Evolutionary conservation across 1,140 invertebrate genomes (phyloP), one percentile per base, ranked within the genome.

Genomic region (Diachasma alloeum): DNA sequence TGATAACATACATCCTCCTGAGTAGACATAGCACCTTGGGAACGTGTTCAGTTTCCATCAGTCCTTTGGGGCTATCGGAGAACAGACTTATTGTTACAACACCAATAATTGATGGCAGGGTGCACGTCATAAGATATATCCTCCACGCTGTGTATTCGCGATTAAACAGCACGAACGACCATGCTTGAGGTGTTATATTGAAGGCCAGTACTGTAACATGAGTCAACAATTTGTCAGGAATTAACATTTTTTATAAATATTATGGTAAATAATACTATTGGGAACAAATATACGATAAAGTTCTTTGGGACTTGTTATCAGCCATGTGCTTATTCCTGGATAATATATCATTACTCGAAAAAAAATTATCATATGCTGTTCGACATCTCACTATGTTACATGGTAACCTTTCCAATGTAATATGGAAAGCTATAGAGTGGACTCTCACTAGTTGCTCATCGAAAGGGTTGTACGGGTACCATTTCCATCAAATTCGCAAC

Each of bases 11-110:
- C 69, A 91, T 90, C 8, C 80, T 83, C 4, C 81, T 80, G 4
- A 91, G 83, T 3, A 91, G 77, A 42, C 80, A 77, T 13, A 91
- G 76, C 0, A 91, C 88, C 36, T 88, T 85, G 8, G 87, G 77
- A 4, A 81, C 76, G 77, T 83, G 84, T 81, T 91, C 90, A 80
- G 79, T 79, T 9, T 83, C 83, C 73, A 93, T 86, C 3, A 92
- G 85, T 76, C 87, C 91, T 80, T 92, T 92, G 8, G 92, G 92
- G 80, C 91, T 92, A 87, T 84, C 83, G 13, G 88, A 88, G 44
- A 89, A 26, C 19, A 87, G 63, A 66, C 78, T 81, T 36, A 86
- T 82, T 31, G 83, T 85, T 0, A 88, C 24, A 17, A 88, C 78
- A 22, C 87, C 86, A 13, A 89, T 44, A 10, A 89, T 67, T 5